A percentile compares a stretch with the other conserved stretches of the same genome.
These are phyloP conservation scores for Phaethornis superciliosus DNA, from an alignment of 2,113 vertebrate genomes.

Conservation along the genomic window DNA sequence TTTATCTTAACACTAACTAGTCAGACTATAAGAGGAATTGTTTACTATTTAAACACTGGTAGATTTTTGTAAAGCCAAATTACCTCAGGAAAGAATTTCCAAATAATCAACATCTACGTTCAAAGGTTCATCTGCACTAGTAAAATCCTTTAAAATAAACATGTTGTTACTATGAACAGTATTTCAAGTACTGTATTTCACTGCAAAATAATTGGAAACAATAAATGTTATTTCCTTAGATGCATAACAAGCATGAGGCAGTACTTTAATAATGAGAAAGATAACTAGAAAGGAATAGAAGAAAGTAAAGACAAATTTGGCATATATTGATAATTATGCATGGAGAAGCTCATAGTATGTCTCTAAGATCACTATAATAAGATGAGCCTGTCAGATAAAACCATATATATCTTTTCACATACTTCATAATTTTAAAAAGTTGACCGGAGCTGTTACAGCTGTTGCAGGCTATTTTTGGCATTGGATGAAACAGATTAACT, in stretches of 20 bases:
- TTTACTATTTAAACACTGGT: not conserved
- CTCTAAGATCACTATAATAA: not conserved
- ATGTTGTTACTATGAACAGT: not conserved
- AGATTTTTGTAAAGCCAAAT: not conserved
- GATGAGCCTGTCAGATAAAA: not conserved
- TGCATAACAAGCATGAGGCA: not conserved
- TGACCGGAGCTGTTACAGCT: not conserved
- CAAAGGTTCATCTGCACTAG: not conserved
- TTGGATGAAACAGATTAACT: not conserved
- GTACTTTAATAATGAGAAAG: not conserved
- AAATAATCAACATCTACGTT: not conserved
- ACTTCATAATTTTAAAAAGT: not conserved
- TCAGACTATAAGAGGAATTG: not conserved
- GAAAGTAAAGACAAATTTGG: not conserved
- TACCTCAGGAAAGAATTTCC: not conserved
- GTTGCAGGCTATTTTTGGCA: not conserved
- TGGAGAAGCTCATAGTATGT: not conserved
- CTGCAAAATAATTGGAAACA: not conserved
- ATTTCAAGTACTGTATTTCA: not conserved
- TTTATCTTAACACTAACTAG: not conserved
- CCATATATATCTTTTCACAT: not conserved
- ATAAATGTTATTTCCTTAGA: not conserved
- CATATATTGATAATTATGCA: not conserved
- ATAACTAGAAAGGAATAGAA: not conserved
- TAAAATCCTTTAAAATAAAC: not conserved